Evolutionary conservation across 2,113 vertebrate species (phyloP).

Genomic region (Odontophorus gujanensis): DNA sequence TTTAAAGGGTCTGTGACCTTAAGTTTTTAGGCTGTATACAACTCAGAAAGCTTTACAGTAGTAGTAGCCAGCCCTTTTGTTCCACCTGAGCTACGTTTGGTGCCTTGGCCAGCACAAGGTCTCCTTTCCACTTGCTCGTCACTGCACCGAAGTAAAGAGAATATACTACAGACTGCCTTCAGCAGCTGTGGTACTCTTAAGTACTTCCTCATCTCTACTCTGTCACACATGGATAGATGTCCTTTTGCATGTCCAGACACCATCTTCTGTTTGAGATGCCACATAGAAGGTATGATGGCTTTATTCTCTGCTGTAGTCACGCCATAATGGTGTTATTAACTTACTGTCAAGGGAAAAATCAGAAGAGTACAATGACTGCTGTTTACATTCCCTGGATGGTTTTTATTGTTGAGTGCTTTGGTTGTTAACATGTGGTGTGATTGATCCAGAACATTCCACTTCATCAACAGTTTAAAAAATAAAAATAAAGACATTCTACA

Average conservation of each 20-base stretch:
- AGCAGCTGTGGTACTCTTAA: accelerated
- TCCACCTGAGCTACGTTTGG: not conserved
- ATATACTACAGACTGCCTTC: not conserved
- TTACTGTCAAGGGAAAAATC: not conserved
- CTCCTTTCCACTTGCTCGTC: conserved; percentile 3
- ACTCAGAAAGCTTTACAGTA: not conserved
- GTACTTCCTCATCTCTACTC: not conserved
- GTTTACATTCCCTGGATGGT: conserved; percentile 21
- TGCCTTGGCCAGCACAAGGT: not conserved
- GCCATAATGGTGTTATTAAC: not conserved
- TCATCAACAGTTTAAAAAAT: conserved; percentile 44
- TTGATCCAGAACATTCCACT: conserved; percentile 33
- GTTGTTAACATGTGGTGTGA: conserved; percentile 39
- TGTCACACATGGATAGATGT: not conserved
- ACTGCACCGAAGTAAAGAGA: not conserved
- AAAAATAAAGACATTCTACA: conserved; percentile 44
- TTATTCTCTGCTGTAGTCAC: conserved; percentile 1
- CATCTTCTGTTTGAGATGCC: not conserved
- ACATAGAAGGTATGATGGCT: not conserved
- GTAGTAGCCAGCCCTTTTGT: accelerated
- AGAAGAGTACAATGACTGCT: not conserved
- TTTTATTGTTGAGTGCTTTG: conserved; percentile 22
- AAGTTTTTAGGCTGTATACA: not conserved
- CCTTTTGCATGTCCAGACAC: not conserved
- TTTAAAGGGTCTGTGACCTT: not conserved